Base-by-base conservation (phyloP, 2,888 invertebrate genomes). In the Metacarcinus magister region DNA sequence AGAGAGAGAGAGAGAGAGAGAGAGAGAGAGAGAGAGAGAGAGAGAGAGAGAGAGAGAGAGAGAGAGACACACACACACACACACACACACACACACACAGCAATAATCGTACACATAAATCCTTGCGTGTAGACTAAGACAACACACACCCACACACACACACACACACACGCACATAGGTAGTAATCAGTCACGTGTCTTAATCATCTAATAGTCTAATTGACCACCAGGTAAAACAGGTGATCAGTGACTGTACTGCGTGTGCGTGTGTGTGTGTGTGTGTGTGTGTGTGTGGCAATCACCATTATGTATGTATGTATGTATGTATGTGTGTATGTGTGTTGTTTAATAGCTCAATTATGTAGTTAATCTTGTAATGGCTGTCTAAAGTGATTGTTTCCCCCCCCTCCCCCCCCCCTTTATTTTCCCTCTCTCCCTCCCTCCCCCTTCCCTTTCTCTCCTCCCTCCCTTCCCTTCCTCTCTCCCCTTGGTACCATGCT, bases 241-340 rank as follows among this genome's bases (percentile, higher is more conserved):
- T 28, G 28, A 32, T 82, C 32, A 32, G 32, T 28, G 82, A 2
- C 32, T 82, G 82, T 82, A 32, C 82, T 82, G 82, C 32, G 82
- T 82, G 82, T 82, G 82, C 32, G 82, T 82, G 82, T 82, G 82
- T 82, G 82, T 82, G 82, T 82, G 82, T 82, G 82, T 82, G 67
- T 67, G 67, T 67, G 82, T 82, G 82, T 82, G 82, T 82, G 82
- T 82, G 32, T 82, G 23, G 23, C n/a, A n/a, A n/a, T 67, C 23
- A 67, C n/a, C 67, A n/a, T 67, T 67, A n/a, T 67, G 67, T 67
- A n/a, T 54, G 54, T 54, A 54, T 54, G 67, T 67, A n/a, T 67
- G 67, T 82, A 23, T 82, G 82, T 82, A 32, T 32, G 82, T 82
- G 32, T 82, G 82, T 82, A 8, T 82, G 82, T 82, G 32, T 82